A percentile compares a stretch with the other conserved stretches of the same genome.
Evolutionary conservation across 2,797 vertebrate genomes (phyloP).

Genomic region (Ispidina picta): DNA sequence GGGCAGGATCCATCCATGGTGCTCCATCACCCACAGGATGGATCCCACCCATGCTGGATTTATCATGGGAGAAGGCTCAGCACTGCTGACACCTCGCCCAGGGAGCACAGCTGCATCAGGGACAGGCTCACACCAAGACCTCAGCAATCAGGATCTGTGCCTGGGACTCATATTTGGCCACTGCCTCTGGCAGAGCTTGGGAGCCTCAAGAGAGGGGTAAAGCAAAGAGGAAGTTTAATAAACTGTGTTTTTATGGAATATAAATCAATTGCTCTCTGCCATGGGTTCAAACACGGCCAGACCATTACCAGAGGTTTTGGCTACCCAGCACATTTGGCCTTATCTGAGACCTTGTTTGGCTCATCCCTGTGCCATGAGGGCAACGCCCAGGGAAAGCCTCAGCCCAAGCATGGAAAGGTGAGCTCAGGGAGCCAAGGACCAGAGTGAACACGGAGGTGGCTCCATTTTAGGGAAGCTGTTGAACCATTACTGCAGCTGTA

Average conservation of each 20-base stretch:
- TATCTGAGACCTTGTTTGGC: accelerated
- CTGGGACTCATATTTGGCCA: accelerated
- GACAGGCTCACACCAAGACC: not conserved
- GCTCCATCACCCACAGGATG: not conserved
- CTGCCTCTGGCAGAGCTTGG: not conserved
- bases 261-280: not conserved
- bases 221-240: not conserved
- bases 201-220: not conserved
- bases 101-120: accelerated
- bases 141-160: not conserved
- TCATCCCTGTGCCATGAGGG: not conserved
- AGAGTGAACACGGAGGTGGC: not conserved
- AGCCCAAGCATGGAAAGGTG: not conserved
- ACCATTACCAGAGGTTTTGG: not conserved
- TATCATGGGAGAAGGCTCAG: not conserved
- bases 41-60: not conserved
- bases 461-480: constrained; percentile 35
- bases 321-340: accelerated
- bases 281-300: not conserved
- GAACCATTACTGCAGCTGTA: not conserved
- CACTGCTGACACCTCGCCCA: accelerated
- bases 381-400: not conserved
- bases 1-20: accelerated
- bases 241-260: not conserved
- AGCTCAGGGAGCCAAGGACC: not conserved